Conservation (phyloP, 2,113 vertebrate species). For the Anthoscopus minutus region DNA sequence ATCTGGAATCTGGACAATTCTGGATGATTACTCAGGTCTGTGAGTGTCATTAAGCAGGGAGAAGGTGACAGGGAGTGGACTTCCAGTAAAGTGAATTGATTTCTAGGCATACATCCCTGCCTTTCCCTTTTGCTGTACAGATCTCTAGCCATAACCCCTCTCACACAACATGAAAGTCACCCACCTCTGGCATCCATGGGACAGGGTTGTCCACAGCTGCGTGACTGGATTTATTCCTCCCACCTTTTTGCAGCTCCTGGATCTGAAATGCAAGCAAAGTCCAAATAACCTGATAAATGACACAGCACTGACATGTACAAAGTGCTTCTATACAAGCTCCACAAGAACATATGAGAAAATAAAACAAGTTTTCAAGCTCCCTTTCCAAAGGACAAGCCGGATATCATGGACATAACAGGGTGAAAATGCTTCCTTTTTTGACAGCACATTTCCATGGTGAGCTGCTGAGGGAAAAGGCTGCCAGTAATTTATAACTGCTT, state of each 20-base stretch:
- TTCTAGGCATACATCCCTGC: not conserved
- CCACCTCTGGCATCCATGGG: slow-evolving; percentile 53
- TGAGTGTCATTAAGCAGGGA: not conserved
- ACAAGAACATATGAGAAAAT: not conserved
- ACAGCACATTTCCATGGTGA: not conserved
- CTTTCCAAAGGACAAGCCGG: not conserved
- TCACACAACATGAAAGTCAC: not conserved
- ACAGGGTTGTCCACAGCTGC: not conserved
- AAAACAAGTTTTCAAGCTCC: not conserved
- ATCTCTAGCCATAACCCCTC: not conserved
- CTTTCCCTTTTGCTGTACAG: not conserved
- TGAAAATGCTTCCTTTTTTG: not conserved
- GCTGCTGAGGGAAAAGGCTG: not conserved
- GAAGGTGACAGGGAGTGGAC: not conserved
- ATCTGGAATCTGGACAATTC: slow-evolving; percentile 8
- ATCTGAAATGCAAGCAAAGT: slow-evolving; percentile 29
- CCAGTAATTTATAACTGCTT: not conserved
- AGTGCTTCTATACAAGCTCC: not conserved
- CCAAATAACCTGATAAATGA: not conserved
- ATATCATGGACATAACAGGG: not conserved
- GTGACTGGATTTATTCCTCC: not conserved
- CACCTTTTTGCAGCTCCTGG: not conserved
- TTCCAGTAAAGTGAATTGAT: not conserved
- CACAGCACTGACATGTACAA: not conserved
- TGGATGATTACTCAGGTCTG: not conserved